phyloP scores from a whole-genome alignment of 1,140 invertebrate genomes.

The Chelonus insularis region DNA sequence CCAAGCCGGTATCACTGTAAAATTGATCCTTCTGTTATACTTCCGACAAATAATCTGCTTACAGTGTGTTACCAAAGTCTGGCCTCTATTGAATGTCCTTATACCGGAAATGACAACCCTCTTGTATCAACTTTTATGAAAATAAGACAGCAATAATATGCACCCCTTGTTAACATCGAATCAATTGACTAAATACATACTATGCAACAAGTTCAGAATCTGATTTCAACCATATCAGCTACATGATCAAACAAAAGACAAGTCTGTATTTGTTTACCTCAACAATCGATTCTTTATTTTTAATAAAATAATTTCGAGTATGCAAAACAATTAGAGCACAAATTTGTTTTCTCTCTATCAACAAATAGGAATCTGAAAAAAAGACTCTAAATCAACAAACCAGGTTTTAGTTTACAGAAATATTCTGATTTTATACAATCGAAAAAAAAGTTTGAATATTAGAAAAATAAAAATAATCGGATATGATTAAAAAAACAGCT shows the following conservation, averaged over 20 bases:
- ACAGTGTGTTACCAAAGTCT: slow-evolving; percentile 43
- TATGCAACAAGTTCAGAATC: slow-evolving; percentile 45
- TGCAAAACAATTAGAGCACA: too few species aligned
- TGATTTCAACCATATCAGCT: slow-evolving; percentile 27
- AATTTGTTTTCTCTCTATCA: too few species aligned
- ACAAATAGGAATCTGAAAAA: too few species aligned
- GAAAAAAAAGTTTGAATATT: too few species aligned
- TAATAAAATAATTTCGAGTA: too few species aligned
- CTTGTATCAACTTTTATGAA: slow-evolving; percentile 30
- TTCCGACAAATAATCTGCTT: slow-evolving; percentile 43
- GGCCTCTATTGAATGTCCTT: slow-evolving; percentile 43
- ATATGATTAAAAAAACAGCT: too few species aligned
- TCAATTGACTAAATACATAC: slow-evolving; percentile 39
- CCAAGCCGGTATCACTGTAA: too few species aligned
- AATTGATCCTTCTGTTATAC: too few species aligned
- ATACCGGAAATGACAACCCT: slow-evolving; percentile 45
- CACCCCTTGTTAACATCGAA: slow-evolving; percentile 46
- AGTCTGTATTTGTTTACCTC: background rate
- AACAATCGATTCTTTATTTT: background rate
- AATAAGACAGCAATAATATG: slow-evolving; percentile 46
- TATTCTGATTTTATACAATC: too few species aligned
- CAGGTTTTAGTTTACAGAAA: too few species aligned
- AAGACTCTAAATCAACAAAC: too few species aligned
- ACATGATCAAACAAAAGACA: slow-evolving; percentile 9
- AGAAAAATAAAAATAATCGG: too few species aligned